Percentiles rank a stretch among this genome's conserved stretches.
These are phyloP conservation scores for Mus minutoides DNA, from an alignment of 2,797 vertebrate species.

Conservation along the genomic window DNA sequence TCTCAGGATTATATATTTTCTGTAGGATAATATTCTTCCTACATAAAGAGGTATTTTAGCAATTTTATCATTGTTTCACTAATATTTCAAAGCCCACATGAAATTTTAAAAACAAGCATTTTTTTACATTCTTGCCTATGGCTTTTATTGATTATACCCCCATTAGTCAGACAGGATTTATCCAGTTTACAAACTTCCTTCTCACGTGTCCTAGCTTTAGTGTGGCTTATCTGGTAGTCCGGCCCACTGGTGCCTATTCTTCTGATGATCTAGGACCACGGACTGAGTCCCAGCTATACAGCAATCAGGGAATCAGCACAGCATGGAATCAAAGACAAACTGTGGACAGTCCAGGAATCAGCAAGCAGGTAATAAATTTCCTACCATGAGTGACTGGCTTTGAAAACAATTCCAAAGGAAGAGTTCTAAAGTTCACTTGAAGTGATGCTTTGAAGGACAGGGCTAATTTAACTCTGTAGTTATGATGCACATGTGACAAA, in stretches of 20 bases:
- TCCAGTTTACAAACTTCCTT: constrained; percentile 22
- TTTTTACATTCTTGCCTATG: constrained; percentile 16
- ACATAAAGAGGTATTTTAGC: not conserved
- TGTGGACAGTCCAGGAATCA: constrained; percentile 8
- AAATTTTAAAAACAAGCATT: constrained; percentile 10
- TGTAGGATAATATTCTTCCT: not conserved
- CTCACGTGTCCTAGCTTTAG: not conserved
- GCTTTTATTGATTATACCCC: constrained; percentile 5
- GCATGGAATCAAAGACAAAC: not conserved
- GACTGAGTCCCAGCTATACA: not conserved
- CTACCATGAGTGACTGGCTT: not conserved
- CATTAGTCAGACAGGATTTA: not conserved
- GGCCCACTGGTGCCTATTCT: not conserved
- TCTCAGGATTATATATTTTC: constrained; percentile 20
- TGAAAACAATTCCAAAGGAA: constrained; percentile 51
- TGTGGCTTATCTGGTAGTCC: not conserved
- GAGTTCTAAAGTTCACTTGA: constrained; percentile 11
- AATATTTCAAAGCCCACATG: constrained; percentile 38
- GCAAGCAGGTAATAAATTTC: constrained; percentile 27
- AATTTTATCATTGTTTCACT: constrained; percentile 44
- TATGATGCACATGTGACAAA: not conserved
- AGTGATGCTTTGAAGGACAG: not conserved
- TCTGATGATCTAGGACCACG: not conserved
- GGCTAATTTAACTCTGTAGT: constrained; percentile 38
- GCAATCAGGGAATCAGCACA: not conserved